phyloP scores from a whole-genome alignment of 2,888 invertebrate genomes.

The Stenolophus ochropezus region DNA sequence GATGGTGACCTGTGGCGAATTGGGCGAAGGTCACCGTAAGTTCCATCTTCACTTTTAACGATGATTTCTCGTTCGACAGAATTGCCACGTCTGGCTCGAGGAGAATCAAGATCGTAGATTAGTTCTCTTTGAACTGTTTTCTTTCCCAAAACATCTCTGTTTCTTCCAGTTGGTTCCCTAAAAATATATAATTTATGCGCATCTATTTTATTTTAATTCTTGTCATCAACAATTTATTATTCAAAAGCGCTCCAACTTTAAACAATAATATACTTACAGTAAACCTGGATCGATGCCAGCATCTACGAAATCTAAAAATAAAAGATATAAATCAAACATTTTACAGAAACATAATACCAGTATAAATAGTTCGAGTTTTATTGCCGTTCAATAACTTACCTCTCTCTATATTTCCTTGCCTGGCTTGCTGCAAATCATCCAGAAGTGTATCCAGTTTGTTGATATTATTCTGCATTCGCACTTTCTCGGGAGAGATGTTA shows the following conservation, averaged over 20 bases:
- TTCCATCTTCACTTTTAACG: conserved; percentile 30
- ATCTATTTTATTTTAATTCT: not conserved
- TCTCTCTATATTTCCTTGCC: conserved; percentile 68
- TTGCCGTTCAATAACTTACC: too few species aligned
- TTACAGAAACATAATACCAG: conserved; percentile 1
- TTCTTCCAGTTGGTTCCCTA: conserved; percentile 42
- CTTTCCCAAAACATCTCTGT: conserved; percentile 61
- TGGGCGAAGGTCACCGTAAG: conserved; percentile 69
- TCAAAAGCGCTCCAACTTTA: conserved; percentile 36
- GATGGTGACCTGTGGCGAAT: conserved; percentile 68
- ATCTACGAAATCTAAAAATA: conserved; percentile 62
- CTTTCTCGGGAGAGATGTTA: conserved; percentile 68
- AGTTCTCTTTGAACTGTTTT: conserved; percentile 70
- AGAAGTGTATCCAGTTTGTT: conserved; percentile 85
- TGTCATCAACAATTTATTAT: conserved; percentile 27
- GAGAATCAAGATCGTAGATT: conserved; percentile 66
- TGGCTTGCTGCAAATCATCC: conserved; percentile 80
- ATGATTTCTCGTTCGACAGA: conserved; percentile 67
- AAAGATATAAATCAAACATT: conserved; percentile 69
- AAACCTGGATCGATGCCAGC: conserved; percentile 70
- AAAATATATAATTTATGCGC: conserved; percentile 17
- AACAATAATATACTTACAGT: conserved; percentile 68
- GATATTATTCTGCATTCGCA: conserved; percentile 77
- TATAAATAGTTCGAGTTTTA: too few species aligned
- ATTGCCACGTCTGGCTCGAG: conserved; percentile 66